Conservation (phyloP, 2,113 vertebrate genomes). For the Leptocoma aspasia region DNA sequence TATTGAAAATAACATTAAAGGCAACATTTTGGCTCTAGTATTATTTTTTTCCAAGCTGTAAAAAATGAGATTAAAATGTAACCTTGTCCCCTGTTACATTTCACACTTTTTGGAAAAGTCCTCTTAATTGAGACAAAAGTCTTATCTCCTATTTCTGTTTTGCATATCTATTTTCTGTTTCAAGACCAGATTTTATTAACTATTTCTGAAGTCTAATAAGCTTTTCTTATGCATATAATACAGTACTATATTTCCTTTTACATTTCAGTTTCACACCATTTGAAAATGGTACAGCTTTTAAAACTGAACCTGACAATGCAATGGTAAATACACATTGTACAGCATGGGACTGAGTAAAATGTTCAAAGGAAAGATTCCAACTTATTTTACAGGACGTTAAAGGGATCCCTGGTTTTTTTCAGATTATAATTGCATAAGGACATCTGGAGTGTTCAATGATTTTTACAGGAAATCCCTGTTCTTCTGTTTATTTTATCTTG, state of each 20-base stretch:
- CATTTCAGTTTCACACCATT: not conserved
- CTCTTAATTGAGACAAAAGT: not conserved
- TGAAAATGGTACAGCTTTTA: not conserved
- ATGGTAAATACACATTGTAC: not conserved
- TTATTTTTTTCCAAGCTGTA: not conserved
- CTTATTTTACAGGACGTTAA: not conserved
- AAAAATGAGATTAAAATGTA: not conserved
- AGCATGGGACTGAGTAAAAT: not conserved
- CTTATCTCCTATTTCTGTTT: not conserved
- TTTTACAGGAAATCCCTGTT: not conserved
- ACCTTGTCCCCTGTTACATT: not conserved
- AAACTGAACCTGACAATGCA: not conserved
- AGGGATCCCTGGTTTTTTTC: not conserved
- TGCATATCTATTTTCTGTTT: not conserved
- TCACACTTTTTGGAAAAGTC: not conserved
- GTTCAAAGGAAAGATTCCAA: not conserved
- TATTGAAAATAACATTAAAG: conserved; percentile 34
- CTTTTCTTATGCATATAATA: not conserved
- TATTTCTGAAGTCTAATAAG: not conserved
- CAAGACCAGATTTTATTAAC: not conserved
- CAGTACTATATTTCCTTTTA: not conserved
- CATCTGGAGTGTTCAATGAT: not conserved
- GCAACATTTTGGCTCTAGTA: not conserved
- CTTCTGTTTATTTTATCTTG: not conserved
- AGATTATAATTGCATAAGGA: not conserved